These are phyloP conservation scores for Mormyrops boulengeri DNA, from an alignment of 2,797 vertebrate genomes.

Conservation along the genomic window DNA sequence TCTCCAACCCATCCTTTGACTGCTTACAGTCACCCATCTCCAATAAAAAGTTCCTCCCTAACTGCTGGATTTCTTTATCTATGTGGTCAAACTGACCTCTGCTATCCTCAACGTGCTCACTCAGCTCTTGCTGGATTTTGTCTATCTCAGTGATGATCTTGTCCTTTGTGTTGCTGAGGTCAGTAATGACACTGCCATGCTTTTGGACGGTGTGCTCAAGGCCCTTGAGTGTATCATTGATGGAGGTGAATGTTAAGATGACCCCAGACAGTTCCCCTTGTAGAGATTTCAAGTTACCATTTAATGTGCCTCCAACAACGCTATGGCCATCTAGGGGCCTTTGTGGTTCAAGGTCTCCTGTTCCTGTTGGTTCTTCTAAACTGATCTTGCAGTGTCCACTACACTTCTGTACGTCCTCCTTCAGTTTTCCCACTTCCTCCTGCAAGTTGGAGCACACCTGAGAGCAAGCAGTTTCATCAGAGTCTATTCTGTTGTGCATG, in stretches of 20 bases:
- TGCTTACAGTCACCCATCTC: constrained; percentile 63
- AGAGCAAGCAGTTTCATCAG: constrained; percentile 46
- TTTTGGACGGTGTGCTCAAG: constrained; percentile 77
- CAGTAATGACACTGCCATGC: constrained; percentile 73
- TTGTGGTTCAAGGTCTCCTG: constrained; percentile 45
- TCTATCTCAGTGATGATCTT: constrained; percentile 86
- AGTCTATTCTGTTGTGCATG: constrained; percentile 46
- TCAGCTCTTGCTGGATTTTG: constrained; percentile 77
- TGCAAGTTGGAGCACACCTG: constrained; percentile 56
- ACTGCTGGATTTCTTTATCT: constrained; percentile 59
- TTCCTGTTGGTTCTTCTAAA: constrained; percentile 33
- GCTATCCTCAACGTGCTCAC: constrained; percentile 70
- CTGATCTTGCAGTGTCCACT: constrained; percentile 43
- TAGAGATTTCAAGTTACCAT: constrained; percentile 70
- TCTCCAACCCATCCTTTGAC: constrained; percentile 70
- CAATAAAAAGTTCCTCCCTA: constrained; percentile 53
- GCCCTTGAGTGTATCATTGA: constrained; percentile 79
- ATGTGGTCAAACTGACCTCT: constrained; percentile 62
- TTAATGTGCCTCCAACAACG: constrained; percentile 66
- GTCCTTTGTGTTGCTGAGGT: constrained; percentile 77
- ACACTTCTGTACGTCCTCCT: constrained; percentile 55
- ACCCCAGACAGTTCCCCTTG: constrained; percentile 75
- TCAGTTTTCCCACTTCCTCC: constrained; percentile 53
- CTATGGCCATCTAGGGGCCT: constrained; percentile 80
- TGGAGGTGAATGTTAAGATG: constrained; percentile 75